Base-by-base conservation (phyloP, 2,797 vertebrate genomes). In the Ctenopoma multispine region DNA sequence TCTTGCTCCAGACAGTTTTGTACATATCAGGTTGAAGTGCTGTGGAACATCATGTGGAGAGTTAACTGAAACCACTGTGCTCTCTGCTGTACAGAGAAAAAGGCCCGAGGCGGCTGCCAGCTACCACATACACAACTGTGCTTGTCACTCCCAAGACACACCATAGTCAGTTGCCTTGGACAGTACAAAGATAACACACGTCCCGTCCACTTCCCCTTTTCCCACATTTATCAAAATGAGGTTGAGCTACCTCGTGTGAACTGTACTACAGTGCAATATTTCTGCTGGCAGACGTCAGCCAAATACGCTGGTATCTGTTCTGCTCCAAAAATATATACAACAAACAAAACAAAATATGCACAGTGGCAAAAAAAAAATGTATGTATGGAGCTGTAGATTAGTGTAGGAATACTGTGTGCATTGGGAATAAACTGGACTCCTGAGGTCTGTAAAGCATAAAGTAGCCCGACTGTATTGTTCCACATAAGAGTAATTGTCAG, bases 181-280 rank as follows among this genome's bases (percentile, higher is more conserved):
- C 81, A 10, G 78, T 71, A 80, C 72, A 78, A 77, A 90, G 89
- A 92, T 89, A 88, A 88, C 77, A 65, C 72, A 40, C 59, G 46
- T 76, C 46, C 29, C 72, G 70, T 78, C 66, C 77, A 79, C 76
- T 90, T 90, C 89, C 88, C 81, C 68, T 69, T 84, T 88, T 90
- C 88, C 87, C 89, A 92, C 87, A 87, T 90, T 87, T 71, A 85
- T 91, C 84, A 88, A 68, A 80, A 73, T 21, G 61, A 61, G 64
- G 60, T 40, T 68, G 63, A 41, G 80, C 76, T 74, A 83, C 83
- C 85, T 88, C 80, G 50, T 72, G 69, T 82, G 80, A 84, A 79
- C 85, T 43, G 65, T 72, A 58, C 79, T 74, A 49, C 38, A 61
- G 69, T 29, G 49, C 64, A 70, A 27, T 62, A 64, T 59, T 47